Percentiles rank a stretch among this genome's conserved stretches.
Evolutionary conservation across 2,797 vertebrate species (phyloP).

Genomic region (Lutjanus campechanus): DNA sequence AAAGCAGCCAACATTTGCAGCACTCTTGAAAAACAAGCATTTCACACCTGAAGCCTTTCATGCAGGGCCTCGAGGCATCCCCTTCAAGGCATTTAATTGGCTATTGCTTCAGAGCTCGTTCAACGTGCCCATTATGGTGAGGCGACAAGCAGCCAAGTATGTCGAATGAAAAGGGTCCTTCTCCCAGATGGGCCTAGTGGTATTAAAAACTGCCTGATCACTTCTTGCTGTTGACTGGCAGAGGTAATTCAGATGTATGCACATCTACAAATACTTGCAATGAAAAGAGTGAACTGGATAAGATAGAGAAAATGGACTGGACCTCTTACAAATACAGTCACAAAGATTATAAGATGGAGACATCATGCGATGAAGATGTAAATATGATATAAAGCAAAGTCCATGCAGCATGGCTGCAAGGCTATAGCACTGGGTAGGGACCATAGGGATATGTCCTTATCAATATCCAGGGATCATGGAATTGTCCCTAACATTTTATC

Average conservation of each 20-base stretch:
- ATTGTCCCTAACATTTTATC: no score
- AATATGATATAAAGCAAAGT: constrained; percentile 17
- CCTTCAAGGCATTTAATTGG: constrained; percentile 99
- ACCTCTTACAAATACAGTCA: constrained; percentile 42
- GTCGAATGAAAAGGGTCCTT: constrained; percentile 94
- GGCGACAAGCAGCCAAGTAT: constrained; percentile 94
- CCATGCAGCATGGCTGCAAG: not conserved
- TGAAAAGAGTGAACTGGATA: constrained; percentile 60
- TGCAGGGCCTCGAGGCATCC: constrained; percentile 94
- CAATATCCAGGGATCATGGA: no score
- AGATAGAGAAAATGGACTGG: constrained; percentile 43
- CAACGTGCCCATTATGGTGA: constrained; percentile 95
- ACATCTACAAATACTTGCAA: constrained; percentile 71
- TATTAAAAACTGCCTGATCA: constrained; percentile 91
- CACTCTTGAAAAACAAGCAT: constrained; percentile 99
- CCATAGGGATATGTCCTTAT: no score
- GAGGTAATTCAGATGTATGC: constrained; percentile 82
- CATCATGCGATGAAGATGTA: constrained; percentile 29
- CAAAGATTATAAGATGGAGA: constrained; percentile 27
- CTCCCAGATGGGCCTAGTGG: constrained; percentile 90
- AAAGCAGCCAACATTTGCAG: constrained; percentile 98
- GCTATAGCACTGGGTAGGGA: no score
- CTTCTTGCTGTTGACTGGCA: constrained; percentile 90
- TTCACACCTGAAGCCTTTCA: constrained; percentile 99
- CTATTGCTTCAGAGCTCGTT: constrained; percentile 97